Evolutionary conservation across 2,113 vertebrate species (phyloP), one percentile per base, ranked within the genome.

Genomic region (Guaruba guarouba): DNA sequence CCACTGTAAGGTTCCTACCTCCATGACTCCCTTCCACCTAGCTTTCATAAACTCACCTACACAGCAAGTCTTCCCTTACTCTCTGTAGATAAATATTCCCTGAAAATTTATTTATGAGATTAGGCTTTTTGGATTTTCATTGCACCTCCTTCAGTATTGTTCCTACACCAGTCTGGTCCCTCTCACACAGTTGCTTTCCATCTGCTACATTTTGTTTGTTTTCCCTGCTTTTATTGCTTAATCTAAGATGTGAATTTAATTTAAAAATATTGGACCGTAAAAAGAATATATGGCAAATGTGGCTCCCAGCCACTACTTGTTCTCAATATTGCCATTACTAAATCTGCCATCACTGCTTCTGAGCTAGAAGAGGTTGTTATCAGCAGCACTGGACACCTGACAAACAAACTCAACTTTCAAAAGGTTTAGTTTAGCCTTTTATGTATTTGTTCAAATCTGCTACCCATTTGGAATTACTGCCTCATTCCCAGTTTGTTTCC

Each of bases 91-190:
- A 74, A 91, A 78, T 55, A 44, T 69, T 67, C 46, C 44, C 23
- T 39, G 31, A 70, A 80, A 82, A 66, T 57, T 70, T 68, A 93
- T 92, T 90, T 87, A 86, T 61, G 73, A 92, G 59, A 92, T 59
- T 88, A 55, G 63, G 59, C 33, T 88, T 93, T 95, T 93, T 59
- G 82, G 67, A 80, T 96, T 96, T 96, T 95, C 70, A 52, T 93
- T 92, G 67, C 71, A 83, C 73, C 52, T 89, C 88, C 70, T 77
- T 93, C 89, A 64, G 43, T 94, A 92, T 87, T 90, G 63, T 89
- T 93, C 63, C 68, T 93, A 90, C 44, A 75, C n/a, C 64, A 82
- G 48, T 57, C 84, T 88, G 29, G 64, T 90, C 77, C 64, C 43
- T 62, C 33, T 90, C 79, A 82, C 54, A 46, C 22, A 20, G 39